phyloP scores from a whole-genome alignment of 2,113 vertebrate species.

The Oryzias javanicus region DNA sequence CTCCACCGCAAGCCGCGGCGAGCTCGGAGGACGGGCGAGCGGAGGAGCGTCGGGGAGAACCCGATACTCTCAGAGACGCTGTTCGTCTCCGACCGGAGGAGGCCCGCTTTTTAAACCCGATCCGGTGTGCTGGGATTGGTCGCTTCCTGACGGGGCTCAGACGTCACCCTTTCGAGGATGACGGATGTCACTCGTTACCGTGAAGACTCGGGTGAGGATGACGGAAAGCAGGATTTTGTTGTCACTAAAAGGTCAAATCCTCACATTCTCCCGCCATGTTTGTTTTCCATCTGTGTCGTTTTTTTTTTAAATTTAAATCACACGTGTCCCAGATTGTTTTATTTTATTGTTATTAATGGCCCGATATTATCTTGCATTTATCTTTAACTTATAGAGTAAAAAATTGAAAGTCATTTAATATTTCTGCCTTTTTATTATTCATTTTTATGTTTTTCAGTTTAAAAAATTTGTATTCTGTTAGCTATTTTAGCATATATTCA shows the following conservation, averaged over 20 bases:
- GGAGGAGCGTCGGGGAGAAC: constrained; percentile 44
- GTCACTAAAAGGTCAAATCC: background rate
- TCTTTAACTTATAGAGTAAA: too few relatives aligned
- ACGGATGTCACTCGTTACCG: constrained; percentile 28
- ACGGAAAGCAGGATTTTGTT: background rate
- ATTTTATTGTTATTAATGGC: too few relatives aligned
- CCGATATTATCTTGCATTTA: too few relatives aligned
- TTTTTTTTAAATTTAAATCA: too few relatives aligned
- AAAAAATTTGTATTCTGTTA: too few relatives aligned
- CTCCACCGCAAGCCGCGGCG: constrained; percentile 74
- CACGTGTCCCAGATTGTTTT: too few relatives aligned
- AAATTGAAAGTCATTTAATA: too few relatives aligned
- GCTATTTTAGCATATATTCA: too few relatives aligned
- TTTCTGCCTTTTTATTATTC: too few relatives aligned
- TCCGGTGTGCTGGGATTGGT: constrained; percentile 56
- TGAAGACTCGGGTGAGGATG: background rate
- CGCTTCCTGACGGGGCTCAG: constrained; percentile 43
- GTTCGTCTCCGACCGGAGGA: constrained; percentile 45
- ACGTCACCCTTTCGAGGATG: constrained; percentile 29
- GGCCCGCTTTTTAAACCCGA: constrained; percentile 60
- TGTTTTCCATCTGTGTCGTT: too few relatives aligned
- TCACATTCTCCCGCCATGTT: background rate
- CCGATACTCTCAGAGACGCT: constrained; percentile 58
- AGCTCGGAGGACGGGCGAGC: constrained; percentile 46
- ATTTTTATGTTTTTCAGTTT: too few relatives aligned